Percentiles rank a stretch among this genome's conserved stretches.
phyloP scores from a whole-genome alignment of 2,113 vertebrate genomes.

The Mus musculus region GRCm39 chr6:147283001-147283500 shows the following conservation, averaged over 20 bases:
- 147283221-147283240: conserved; percentile 38
- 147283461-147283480: background rate
- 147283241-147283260: background rate
- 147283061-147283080: conserved; percentile 1
- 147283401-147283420: background rate
- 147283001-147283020: conserved; percentile 59
- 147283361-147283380: conserved; percentile 52
- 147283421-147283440: background rate
- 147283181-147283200: background rate
- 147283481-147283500: conserved; percentile 14
- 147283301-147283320: background rate
- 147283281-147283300: conserved; percentile 16
- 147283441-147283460: background rate
- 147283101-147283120: background rate
- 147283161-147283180: conserved; percentile 22
- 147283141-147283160: background rate
- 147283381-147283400: conserved; percentile 12
- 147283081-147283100: conserved; percentile 44
- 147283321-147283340: conserved; percentile 13
- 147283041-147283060: conserved; percentile 33
- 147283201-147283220: background rate
- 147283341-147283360: background rate
- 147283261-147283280: background rate
- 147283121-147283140: background rate
- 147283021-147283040: background rate